Evolutionary conservation across 1,140 invertebrate species (phyloP), one percentile per base, ranked within the genome.

Genomic region (Lordiphosa mommai): DNA sequence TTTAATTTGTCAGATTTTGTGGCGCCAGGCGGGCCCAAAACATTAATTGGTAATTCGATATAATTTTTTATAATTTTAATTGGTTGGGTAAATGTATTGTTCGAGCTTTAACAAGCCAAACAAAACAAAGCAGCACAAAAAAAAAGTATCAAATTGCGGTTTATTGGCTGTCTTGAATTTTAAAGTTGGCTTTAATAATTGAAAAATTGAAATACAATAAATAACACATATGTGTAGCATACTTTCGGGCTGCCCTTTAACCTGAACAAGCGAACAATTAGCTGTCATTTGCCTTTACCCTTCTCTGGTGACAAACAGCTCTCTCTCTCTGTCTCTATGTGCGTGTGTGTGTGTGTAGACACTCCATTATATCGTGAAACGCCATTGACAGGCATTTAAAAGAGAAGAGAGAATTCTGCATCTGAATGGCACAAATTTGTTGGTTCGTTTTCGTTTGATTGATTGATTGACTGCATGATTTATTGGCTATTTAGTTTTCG

Each of bases 401-500:
- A 66, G 53, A 47, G 60, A 33, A 33, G 7, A 30, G 34, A 36
- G 48, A 61, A 32, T 53, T 50, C 53, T 67, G 68, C 68, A 71
- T 58, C 58, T 71, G 48, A 71, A 72, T 61, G 65, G 50, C 65
- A 51, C 50, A 49, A 52, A 66, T 57, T 14, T 51, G 33, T 36
- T 23, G 30, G 23, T 16, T 50, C 43, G 58, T 80, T 59, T 50
- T 63, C 63, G 59, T 63, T 63, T 43, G 74, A 79, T 80, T 79
- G 65, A 69, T 69, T 69, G 66, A 69, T 61, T 69, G 74, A 80
- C 74, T 80, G 64, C 55, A 73, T 79, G 74, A 79, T 79, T 79
- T 80, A 79, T 79, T 79, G 76, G 74, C 74, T 74, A 80, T 82
- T 82, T 82, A 82, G 69, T 80, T 74, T 57, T 65, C 40, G 43